Percentiles rank a stretch among this genome's conserved stretches.
Conservation (phyloP, 2,113 vertebrate species). For the Urocolius indicus region DNA sequence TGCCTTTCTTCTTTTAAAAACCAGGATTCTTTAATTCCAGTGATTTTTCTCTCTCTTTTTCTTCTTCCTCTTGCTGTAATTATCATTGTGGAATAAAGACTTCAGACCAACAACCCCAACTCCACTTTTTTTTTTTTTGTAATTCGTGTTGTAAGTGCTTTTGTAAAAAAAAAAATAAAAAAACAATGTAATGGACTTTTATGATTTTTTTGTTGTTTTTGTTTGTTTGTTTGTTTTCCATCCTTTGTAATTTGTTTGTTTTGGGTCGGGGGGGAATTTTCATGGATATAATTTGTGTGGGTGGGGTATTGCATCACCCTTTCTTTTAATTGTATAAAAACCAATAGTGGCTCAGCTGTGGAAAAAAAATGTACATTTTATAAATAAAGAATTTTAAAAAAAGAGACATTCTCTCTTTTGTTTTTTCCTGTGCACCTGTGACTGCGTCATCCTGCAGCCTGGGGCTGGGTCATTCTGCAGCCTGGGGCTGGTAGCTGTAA, state of each 20-base stretch:
- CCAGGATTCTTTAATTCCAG: neutral
- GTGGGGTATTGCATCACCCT: slow-evolving; percentile 68
- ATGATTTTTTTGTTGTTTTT: neutral
- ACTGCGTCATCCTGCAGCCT: neutral
- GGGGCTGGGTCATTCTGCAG: neutral
- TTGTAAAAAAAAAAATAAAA: slow-evolving; percentile 67
- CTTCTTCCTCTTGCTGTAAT: slow-evolving; percentile 30
- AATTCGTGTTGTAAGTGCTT: slow-evolving; percentile 74
- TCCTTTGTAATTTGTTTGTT: slow-evolving; percentile 69
- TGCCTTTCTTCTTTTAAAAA: neutral
- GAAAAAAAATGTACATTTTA: slow-evolving; percentile 83
- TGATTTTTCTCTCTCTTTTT: slow-evolving; percentile 34
- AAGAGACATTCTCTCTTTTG: neutral
- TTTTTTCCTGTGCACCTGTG: neutral
- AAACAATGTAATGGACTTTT: slow-evolving; percentile 49
- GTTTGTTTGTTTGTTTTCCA: neutral
- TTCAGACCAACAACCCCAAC: slow-evolving; percentile 17
- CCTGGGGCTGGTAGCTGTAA: neutral
- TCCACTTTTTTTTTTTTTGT: slow-evolving; percentile 21
- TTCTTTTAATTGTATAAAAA: slow-evolving; percentile 82
- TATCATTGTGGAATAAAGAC: slow-evolving; percentile 43
- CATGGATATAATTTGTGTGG: slow-evolving; percentile 74
- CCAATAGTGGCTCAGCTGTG: slow-evolving; percentile 78
- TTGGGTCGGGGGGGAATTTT: slow-evolving; percentile 59
- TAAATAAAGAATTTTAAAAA: slow-evolving; percentile 86